Conservation (phyloP, 2,888 invertebrate species). For the Cephus pulcher region DNA sequence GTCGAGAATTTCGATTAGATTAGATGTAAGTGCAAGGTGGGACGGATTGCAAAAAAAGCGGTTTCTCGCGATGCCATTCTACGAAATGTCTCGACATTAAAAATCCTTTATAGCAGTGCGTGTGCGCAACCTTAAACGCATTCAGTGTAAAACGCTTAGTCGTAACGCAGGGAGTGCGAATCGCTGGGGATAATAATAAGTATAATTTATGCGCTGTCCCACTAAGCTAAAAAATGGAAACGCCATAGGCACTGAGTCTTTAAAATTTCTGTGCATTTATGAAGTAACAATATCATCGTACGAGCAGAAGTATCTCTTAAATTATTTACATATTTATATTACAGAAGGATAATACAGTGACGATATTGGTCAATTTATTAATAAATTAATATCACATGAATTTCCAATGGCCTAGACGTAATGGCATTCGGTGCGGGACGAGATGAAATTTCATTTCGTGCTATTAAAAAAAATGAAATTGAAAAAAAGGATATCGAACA, state of each 20-base stretch:
- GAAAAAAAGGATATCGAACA: neutral
- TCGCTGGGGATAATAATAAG: neutral
- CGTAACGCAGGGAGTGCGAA: no score
- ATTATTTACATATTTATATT: neutral
- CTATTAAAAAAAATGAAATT: neutral
- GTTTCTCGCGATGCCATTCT: no score
- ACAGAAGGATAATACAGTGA: neutral
- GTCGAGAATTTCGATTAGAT: no score
- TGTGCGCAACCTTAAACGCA: no score
- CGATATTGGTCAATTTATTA: neutral
- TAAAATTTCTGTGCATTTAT: neutral
- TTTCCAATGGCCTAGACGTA: neutral
- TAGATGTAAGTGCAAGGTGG: no score
- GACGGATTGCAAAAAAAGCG: no score
- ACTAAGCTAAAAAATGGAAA: slow-evolving; percentile 2
- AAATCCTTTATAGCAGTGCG: no score
- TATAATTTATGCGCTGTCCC: neutral
- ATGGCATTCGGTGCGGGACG: neutral
- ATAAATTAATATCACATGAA: slow-evolving; percentile 1
- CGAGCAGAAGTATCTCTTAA: neutral
- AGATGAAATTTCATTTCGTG: no score
- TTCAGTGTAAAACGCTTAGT: no score
- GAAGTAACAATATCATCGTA: no score
- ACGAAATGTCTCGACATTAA: no score
- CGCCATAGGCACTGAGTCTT: neutral